These are phyloP conservation scores for Lordiphosa collinella DNA, from an alignment of 1,140 invertebrate genomes.

Conservation along the genomic window DNA sequence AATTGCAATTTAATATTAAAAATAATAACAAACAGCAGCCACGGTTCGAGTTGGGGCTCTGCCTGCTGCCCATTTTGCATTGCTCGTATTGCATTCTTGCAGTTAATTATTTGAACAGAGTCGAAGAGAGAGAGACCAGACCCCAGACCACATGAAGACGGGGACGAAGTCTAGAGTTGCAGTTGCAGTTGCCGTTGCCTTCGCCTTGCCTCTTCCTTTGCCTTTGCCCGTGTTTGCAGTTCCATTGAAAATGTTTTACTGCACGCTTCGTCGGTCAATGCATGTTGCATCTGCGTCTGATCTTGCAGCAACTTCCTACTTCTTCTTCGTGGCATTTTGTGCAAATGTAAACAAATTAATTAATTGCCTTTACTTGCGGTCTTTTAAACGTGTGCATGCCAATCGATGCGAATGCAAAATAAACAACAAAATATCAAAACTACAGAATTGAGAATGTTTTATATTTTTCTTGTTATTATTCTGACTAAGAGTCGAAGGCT, in stretches of 20 bases:
- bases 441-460: background rate
- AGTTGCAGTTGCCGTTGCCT: conserved; percentile 26
- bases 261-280: conserved; percentile 74
- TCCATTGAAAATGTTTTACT: conserved; percentile 77
- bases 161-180: conserved; percentile 5
- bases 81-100: conserved; percentile 75
- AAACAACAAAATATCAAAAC: background rate
- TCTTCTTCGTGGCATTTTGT: conserved; percentile 66
- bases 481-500: no score
- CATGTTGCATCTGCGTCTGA: conserved; percentile 73
- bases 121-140: conserved; percentile 27
- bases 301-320: conserved; percentile 73
- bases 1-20: conserved; percentile 79
- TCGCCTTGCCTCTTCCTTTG: no score
- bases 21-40: conserved; percentile 76
- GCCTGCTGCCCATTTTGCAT: conserved; percentile 35
- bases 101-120: conserved; percentile 71
- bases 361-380: conserved; percentile 70
- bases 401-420: conserved; percentile 2
- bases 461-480: no score
- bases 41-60: conserved; percentile 14
- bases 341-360: conserved; percentile 76
- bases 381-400: conserved; percentile 35
- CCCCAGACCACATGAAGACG: conserved; percentile 2
- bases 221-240: no score